These are phyloP conservation scores for Macrotus californicus DNA, from an alignment of 2,113 vertebrate species.

Conservation along the genomic window DNA sequence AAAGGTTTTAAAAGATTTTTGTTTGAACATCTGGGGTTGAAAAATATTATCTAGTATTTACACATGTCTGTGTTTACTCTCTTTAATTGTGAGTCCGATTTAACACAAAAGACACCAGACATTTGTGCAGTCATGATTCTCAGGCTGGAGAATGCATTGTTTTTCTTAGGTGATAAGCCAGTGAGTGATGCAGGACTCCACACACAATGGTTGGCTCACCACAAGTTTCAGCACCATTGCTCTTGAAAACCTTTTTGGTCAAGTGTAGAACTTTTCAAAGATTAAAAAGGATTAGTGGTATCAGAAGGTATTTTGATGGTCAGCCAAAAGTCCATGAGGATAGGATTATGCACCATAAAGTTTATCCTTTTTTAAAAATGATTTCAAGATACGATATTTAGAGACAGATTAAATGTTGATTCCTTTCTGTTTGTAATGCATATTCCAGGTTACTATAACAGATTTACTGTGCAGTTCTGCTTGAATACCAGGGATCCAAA, in stretches of 20 bases:
- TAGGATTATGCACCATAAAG: background rate
- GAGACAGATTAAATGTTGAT: slow-evolving; percentile 3
- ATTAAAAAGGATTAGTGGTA: slow-evolving; percentile 25
- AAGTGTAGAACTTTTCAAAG: slow-evolving; percentile 8
- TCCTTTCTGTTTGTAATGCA: slow-evolving; percentile 37
- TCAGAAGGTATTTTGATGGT: slow-evolving; percentile 47
- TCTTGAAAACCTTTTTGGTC: background rate
- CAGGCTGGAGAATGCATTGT: background rate
- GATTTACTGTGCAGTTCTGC: background rate
- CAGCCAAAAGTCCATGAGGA: background rate
- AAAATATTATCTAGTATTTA: slow-evolving; percentile 44
- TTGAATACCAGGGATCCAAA: slow-evolving; percentile 15
- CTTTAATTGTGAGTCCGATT: slow-evolving; percentile 56
- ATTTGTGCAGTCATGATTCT: background rate
- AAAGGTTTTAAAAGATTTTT: slow-evolving; percentile 15
- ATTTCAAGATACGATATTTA: slow-evolving; percentile 38
- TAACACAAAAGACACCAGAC: background rate
- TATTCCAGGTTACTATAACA: slow-evolving; percentile 25
- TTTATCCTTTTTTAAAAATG: background rate
- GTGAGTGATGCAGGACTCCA: background rate
- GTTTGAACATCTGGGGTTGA: background rate
- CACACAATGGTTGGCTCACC: background rate
- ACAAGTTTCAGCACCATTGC: background rate
- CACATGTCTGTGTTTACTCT: slow-evolving; percentile 36
- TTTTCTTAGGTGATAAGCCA: background rate